Conservation (phyloP, 2,113 vertebrate genomes). For the Erinaceus europaeus region DNA sequence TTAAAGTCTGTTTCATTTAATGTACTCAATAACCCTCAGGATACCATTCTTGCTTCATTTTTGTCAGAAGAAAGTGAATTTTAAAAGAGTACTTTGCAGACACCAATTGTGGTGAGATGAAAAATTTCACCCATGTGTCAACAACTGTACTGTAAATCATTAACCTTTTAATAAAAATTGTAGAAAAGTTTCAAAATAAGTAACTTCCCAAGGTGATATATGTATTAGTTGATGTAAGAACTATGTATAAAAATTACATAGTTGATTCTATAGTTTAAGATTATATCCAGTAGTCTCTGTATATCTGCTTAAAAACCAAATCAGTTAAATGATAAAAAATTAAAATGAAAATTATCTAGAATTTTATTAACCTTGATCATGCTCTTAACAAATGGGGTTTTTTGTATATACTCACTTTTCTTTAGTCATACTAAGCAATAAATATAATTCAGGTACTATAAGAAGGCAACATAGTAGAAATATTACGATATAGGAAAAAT, state of each 20-base stretch:
- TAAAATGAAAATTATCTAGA: background rate
- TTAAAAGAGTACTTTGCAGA: no score
- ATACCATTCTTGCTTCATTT: background rate
- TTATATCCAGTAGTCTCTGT: background rate
- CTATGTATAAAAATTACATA: background rate
- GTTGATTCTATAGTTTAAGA: background rate
- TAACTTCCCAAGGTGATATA: background rate
- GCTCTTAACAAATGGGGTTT: conserved; percentile 25
- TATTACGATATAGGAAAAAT: background rate
- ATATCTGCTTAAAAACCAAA: background rate
- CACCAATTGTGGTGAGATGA: no score
- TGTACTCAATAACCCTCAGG: background rate
- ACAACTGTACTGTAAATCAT: no score
- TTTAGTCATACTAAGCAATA: conserved; percentile 55
- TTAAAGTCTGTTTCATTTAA: background rate
- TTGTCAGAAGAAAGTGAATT: background rate
- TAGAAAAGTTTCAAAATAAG: no score
- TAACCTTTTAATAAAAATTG: no score
- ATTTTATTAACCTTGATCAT: background rate
- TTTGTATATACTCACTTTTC: conserved; percentile 19
- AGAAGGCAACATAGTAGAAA: background rate
- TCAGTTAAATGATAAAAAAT: background rate
- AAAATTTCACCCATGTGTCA: no score
- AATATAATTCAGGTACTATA: background rate
- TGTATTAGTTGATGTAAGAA: background rate